Evolutionary conservation across 1,140 invertebrate genomes (phyloP), one percentile per base, ranked within the genome.

Genomic region (Drosophila athabasca): DNA sequence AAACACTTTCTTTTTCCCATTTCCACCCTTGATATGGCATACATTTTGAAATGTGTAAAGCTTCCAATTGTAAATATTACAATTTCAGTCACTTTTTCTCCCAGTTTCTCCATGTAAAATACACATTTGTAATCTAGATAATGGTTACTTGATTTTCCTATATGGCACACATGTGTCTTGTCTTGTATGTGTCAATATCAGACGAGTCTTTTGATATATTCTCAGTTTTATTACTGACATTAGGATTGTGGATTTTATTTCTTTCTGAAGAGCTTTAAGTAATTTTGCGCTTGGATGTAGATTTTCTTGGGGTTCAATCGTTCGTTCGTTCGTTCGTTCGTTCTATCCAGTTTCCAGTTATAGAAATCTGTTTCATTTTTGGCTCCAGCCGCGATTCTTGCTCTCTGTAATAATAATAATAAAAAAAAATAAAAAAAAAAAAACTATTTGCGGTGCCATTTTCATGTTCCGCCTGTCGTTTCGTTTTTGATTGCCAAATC

Each of bases 401-500:
- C 17, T 19, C 31, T 35, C 31, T 35, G 31, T 7, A 29, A 7
- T 29, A 29, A 29, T 7, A 29, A 29, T 1, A 7, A 7, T 2
- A 29, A 29, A 7, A 29, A 31, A 9, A 31, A 2, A n/a, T n/a
- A n/a, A 66, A 66, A 65, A 66, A 58, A 31, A 8, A 8, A 64
- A 66, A 65, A 66, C 50, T 26, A 48, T 52, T 71, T 61, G 68
- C 68, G 64, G 68, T 71, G 65, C 68, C 68, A 53, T 67, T 67
- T 67, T 67, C 22, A 67, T 66, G 66, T 67, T 67, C 43, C 61
- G 61, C 64, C 65, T 66, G 64, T 66, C 46, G 64, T 35, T 35
- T 11, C 46, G 39, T 62, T 71, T 70, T 78, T 46, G 58, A 73
- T 79, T 75, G 77, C 60, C 61, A 66, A 80, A 76, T 76, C 72